phyloP scores from a whole-genome alignment of 2,113 vertebrate genomes.

The Mustelus asterias region DNA sequence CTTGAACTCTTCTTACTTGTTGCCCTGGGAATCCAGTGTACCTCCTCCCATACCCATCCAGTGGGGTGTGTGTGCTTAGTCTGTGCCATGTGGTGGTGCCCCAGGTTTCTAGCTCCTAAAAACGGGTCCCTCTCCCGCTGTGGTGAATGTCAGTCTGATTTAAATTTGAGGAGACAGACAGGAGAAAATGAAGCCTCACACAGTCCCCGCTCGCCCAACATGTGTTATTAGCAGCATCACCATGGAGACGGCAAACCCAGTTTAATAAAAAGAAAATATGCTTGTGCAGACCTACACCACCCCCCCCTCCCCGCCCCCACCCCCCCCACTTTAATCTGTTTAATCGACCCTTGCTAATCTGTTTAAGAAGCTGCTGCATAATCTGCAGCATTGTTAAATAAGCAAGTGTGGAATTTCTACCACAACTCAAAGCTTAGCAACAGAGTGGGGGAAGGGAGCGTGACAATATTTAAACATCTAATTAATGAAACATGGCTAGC shows the following conservation, averaged over 20 bases:
- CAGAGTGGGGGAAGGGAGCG: conserved; percentile 10
- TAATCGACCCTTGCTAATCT: conserved; percentile 37
- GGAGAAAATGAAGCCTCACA: conserved; percentile 32
- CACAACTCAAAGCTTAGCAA: conserved; percentile 13
- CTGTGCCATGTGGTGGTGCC: too few species aligned
- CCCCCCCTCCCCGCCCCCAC: too few species aligned
- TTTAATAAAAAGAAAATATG: conserved; percentile 38
- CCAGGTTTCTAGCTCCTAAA: background rate
- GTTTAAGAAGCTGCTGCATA: conserved; percentile 38
- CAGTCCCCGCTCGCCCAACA: conserved; percentile 26
- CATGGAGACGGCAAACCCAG: conserved; percentile 37
- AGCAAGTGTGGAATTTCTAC: conserved; percentile 37
- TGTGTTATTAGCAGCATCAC: conserved; percentile 33
- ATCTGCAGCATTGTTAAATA: conserved; percentile 25
- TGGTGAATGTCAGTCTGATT: background rate
- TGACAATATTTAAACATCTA: conserved; percentile 35
- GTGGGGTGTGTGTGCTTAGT: background rate
- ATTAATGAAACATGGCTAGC: conserved; percentile 21
- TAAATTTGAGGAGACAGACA: conserved; percentile 33
- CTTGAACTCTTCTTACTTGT: background rate
- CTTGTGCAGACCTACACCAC: conserved; percentile 12
- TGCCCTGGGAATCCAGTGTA: background rate
- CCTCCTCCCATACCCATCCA: too few species aligned
- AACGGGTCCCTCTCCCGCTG: background rate
- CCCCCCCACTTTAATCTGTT: conserved; percentile 29